Evolutionary conservation across 2,113 vertebrate genomes (phyloP).

Genomic region (Steatornis caripensis): DNA sequence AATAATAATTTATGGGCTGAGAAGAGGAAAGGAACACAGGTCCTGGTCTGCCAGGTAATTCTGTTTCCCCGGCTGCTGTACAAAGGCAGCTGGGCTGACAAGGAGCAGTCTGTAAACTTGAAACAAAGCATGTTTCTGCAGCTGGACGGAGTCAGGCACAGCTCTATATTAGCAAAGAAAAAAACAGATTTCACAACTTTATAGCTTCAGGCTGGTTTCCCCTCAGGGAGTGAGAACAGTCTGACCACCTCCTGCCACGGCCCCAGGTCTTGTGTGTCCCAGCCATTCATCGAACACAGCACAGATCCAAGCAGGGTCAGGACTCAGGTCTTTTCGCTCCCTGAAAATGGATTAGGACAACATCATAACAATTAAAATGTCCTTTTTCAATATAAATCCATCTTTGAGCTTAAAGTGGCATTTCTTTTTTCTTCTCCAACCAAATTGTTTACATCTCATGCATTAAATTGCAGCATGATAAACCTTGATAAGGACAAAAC

Average conservation of each 20-base stretch:
- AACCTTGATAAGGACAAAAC: not conserved
- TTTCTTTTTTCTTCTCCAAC: not conserved
- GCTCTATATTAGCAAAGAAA: not conserved
- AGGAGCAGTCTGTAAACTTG: not conserved
- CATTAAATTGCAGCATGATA: not conserved
- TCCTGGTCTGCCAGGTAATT: not conserved
- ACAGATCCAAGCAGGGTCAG: not conserved
- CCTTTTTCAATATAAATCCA: not conserved
- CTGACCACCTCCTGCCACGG: not conserved
- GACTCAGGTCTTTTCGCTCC: not conserved
- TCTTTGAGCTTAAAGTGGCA: not conserved
- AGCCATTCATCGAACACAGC: not conserved
- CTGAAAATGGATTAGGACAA: not conserved
- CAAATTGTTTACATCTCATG: not conserved
- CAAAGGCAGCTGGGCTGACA: not conserved
- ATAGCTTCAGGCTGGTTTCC: not conserved
- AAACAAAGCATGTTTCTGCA: slow-evolving; percentile 16
- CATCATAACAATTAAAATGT: not conserved
- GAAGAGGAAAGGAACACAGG: not conserved
- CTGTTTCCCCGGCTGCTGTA: not conserved
- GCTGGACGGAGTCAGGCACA: not conserved
- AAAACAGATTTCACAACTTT: not conserved
- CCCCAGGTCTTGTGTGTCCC: not conserved
- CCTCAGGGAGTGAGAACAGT: not conserved
- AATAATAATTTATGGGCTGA: slow-evolving; percentile 22